Evolutionary conservation across 2,797 vertebrate genomes (phyloP), one percentile per base, ranked within the genome.

Genomic region (Gallirallus australis): DNA sequence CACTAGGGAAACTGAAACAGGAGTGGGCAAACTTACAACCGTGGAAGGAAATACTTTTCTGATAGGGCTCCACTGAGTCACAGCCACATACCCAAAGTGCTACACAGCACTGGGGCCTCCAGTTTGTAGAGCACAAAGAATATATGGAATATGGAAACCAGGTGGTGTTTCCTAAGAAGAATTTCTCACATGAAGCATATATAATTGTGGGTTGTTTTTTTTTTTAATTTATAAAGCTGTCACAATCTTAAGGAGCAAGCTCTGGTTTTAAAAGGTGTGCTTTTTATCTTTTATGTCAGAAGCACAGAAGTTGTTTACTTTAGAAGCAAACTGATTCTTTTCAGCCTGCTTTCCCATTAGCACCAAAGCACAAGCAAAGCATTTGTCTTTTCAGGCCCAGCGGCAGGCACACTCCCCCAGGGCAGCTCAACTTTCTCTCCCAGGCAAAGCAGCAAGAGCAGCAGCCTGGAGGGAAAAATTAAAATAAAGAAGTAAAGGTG

Each of bases 271-370:
- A 73, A 93, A 63, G 86, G 33, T 57, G 16, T 93, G 92, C 56
- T 93, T 92, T 90, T 82, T 83, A 89, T 96, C 92, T 94, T 73
- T 69, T 35, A 59, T 95, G 94, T 93, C 94, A 93, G 37, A 95
- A 84, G 88, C 59, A 61, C 4, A 73, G 1, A 90, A 73, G 66
- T 33, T 92, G 92, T 94, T 96, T 95, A 93, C 48, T 86, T 96
- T 85, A 89, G 89, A 89, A 37, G 53, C 86, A 95, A 92, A 85
- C 37, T 81, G 92, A 86, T 92, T 96, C 95, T 91, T 94, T 95
- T 64, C 94, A 93, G 83, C 39, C 90, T 91, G 81, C 81, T 82
- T 75, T 93, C 78, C 90, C 90, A 71, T 96, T 89, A 95, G 90
- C 81, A 89, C 69, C 81, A 56, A 9, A 39, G 76, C 61, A 81